Evolutionary conservation across 2,797 vertebrate species (phyloP).

Genomic region (Centroberyx gerrardi): DNA sequence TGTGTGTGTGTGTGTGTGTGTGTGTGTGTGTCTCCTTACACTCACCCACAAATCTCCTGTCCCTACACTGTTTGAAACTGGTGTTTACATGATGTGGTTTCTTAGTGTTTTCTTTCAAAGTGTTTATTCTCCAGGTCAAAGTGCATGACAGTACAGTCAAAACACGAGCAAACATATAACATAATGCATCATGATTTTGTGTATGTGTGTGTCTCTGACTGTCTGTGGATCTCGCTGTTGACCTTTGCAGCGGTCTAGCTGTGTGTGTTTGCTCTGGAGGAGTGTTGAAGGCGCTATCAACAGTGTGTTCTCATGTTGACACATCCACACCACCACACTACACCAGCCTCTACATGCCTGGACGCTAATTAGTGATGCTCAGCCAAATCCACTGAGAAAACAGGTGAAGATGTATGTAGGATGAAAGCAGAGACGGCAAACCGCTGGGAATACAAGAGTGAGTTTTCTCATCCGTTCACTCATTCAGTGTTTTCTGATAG

Average conservation of each 20-base stretch:
- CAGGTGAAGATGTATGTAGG: background rate
- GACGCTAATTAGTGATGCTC: slow-evolving; percentile 26
- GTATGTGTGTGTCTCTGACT: background rate
- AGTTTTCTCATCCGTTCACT: background rate
- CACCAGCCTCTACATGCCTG: slow-evolving; percentile 9
- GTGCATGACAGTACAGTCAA: slow-evolving; percentile 1
- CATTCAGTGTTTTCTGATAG: background rate
- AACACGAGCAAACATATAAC: background rate
- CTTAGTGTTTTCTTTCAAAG: background rate
- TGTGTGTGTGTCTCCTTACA: background rate
- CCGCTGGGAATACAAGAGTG: background rate
- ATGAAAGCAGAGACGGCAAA: background rate
- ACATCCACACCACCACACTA: slow-evolving; percentile 26
- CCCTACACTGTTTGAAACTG: background rate
- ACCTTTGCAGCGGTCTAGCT: slow-evolving; percentile 9
- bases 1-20: background rate
- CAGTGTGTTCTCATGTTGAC: slow-evolving; percentile 25
- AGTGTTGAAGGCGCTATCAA: slow-evolving; percentile 31
- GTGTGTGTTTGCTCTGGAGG: slow-evolving; percentile 16
- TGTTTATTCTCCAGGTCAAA: slow-evolving; percentile 25
- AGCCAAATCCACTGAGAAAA: slow-evolving; percentile 16
- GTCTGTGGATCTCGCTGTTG: background rate
- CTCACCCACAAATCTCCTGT: slow-evolving; percentile 1
- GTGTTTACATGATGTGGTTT: slow-evolving; percentile 14
- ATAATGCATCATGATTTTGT: background rate